Evolutionary conservation across 2,113 vertebrate genomes (phyloP).

Genomic region (Girardinichthys multiradiatus): DNA sequence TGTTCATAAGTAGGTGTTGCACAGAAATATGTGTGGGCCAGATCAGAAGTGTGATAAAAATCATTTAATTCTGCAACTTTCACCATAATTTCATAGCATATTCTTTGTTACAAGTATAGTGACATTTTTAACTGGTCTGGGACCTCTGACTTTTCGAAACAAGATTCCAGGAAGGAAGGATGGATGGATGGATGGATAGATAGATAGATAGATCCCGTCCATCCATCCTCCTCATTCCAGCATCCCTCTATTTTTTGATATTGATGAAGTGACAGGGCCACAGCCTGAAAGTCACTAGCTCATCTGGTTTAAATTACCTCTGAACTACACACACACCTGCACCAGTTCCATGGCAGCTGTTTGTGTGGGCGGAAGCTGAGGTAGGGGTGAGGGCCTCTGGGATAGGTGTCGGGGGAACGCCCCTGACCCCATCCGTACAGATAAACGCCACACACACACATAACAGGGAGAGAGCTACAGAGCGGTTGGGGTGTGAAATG

Average conservation of each 20-base stretch:
- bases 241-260: constrained; percentile 55
- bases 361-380: constrained; percentile 26
- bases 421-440: constrained; percentile 66
- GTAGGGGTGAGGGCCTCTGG: constrained; percentile 55
- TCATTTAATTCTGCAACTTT: no score
- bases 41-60: no score
- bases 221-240: constrained; percentile 60
- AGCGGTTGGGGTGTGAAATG: constrained; percentile 78
- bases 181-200: constrained; percentile 21
- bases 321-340: constrained; percentile 72
- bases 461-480: constrained; percentile 73
- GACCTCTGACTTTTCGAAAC: no score
- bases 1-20: no score
- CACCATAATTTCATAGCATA: no score
- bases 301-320: constrained; percentile 78
- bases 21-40: no score
- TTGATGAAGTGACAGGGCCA: constrained; percentile 70
- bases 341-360: constrained; percentile 59
- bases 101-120: no score
- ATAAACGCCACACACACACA: constrained; percentile 50
- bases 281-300: constrained; percentile 70
- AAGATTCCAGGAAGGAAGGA: neutral
- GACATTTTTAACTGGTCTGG: no score
- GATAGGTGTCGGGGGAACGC: constrained; percentile 65
- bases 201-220: constrained; percentile 15